Conservation (phyloP, 1,140 invertebrate genomes). For the Megathymus violae region DNA sequence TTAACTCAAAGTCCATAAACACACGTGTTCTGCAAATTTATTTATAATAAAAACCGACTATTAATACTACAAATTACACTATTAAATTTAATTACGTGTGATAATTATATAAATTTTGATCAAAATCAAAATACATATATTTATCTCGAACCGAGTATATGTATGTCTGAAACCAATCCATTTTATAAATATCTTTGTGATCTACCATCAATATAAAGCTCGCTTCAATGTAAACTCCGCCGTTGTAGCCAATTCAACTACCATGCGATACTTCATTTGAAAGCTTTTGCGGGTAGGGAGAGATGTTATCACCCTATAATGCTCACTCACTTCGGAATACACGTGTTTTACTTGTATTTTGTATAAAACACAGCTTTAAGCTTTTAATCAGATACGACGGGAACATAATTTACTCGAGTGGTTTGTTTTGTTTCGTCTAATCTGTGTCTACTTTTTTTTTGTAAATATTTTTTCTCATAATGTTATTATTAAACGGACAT, state of each 20-base stretch:
- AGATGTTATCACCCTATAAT: conserved; percentile 61
- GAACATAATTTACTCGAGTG: background rate
- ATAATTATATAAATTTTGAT: too few relatives aligned
- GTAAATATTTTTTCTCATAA: too few relatives aligned
- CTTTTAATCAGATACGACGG: background rate
- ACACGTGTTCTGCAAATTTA: too few relatives aligned
- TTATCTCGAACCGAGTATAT: background rate
- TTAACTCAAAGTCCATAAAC: too few relatives aligned
- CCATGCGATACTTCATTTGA: conserved; percentile 64
- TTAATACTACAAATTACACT: too few relatives aligned
- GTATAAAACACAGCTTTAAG: background rate
- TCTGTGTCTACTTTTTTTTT: background rate
- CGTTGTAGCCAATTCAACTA: conserved; percentile 46
- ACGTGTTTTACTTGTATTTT: conserved; percentile 15
- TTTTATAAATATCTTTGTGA: conserved; percentile 58
- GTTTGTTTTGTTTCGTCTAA: background rate
- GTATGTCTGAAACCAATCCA: conserved; percentile 49
- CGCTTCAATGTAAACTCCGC: conserved; percentile 64
- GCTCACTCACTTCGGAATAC: conserved; percentile 29
- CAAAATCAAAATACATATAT: too few relatives aligned
- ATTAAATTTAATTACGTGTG: too few relatives aligned
- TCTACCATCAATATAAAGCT: conserved; percentile 56
- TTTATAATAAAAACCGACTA: too few relatives aligned
- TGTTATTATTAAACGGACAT: too few relatives aligned
- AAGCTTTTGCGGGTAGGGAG: conserved; percentile 51